A percentile compares a stretch with the other conserved stretches of the same genome.
Conservation (phyloP, 1,140 invertebrate genomes). For the Micrasema longulum region DNA sequence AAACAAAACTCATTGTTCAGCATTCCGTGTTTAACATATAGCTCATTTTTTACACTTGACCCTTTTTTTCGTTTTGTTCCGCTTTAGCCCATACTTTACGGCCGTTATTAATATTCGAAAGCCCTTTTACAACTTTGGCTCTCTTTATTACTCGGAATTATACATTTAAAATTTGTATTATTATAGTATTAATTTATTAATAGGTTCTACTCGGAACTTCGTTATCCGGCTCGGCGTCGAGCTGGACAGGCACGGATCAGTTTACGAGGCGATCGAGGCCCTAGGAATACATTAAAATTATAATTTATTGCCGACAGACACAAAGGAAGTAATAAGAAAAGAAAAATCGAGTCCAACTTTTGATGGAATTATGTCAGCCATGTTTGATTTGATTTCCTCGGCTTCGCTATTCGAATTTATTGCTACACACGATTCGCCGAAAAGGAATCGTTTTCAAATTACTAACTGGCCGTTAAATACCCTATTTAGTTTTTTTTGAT, state of each 20-base stretch:
- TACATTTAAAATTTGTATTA: slow-evolving; percentile 37
- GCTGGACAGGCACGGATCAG: slow-evolving; percentile 33
- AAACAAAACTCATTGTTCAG: slow-evolving; percentile 1
- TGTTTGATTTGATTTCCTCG: slow-evolving; percentile 49
- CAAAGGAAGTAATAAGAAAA: slow-evolving; percentile 27
- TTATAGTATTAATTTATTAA: slow-evolving; percentile 36
- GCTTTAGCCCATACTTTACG: slow-evolving; percentile 22
- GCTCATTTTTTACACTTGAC: background rate
- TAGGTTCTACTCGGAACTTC: slow-evolving; percentile 23
- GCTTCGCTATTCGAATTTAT: slow-evolving; percentile 47
- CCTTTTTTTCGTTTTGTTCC: slow-evolving; percentile 5
- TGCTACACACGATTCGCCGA: too few relatives aligned
- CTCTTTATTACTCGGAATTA: slow-evolving; percentile 30
- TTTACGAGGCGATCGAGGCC: slow-evolving; percentile 37
- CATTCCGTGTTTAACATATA: slow-evolving; percentile 8
- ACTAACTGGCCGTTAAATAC: too few relatives aligned
- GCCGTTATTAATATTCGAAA: slow-evolving; percentile 24
- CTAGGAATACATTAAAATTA: slow-evolving; percentile 42
- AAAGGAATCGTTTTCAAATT: too few relatives aligned
- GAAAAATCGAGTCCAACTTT: slow-evolving; percentile 30
- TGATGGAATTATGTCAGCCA: slow-evolving; percentile 52
- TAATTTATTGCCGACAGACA: slow-evolving; percentile 44
- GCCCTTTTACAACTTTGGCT: slow-evolving; percentile 21
- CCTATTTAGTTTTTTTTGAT: too few relatives aligned
- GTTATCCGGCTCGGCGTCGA: slow-evolving; percentile 9